Evolutionary conservation across 2,113 vertebrate genomes (phyloP).

Genomic region (Willisornis vidua): DNA sequence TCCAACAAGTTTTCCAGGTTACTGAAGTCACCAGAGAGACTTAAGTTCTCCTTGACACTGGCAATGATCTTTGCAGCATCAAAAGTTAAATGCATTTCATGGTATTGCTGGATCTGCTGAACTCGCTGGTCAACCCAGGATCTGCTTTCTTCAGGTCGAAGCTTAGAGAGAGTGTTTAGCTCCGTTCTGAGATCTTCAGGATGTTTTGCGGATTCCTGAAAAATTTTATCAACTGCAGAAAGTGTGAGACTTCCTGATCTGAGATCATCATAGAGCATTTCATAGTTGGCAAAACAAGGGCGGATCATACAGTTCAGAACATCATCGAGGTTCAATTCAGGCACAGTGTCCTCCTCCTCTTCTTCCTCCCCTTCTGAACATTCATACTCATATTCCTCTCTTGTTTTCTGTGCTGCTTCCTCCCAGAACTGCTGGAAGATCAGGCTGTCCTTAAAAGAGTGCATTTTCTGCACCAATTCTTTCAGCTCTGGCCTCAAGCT

Average conservation of each 20-base stretch:
- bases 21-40: constrained; percentile 85
- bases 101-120: constrained; percentile 88
- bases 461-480: constrained; percentile 60
- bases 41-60: constrained; percentile 77
- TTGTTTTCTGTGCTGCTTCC: constrained; percentile 26
- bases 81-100: constrained; percentile 84
- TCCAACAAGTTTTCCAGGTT: constrained; percentile 6
- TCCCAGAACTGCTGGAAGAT: constrained; percentile 84
- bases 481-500: constrained; percentile 65
- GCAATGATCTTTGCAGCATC: constrained; percentile 81
- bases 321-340: neutral
- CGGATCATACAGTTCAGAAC: constrained; percentile 52
- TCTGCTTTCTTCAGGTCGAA: neutral
- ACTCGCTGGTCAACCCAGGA: constrained; percentile 81
- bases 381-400: neutral
- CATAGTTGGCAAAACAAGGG: constrained; percentile 70
- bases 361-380: neutral
- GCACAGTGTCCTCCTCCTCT: neutral
- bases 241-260: constrained; percentile 80
- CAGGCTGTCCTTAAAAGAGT: constrained; percentile 76
- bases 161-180: constrained; percentile 71
- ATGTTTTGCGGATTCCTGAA: constrained; percentile 74
- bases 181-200: constrained; percentile 76
- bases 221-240: constrained; percentile 74
- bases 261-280: constrained; percentile 67